phyloP scores from a whole-genome alignment of 2,113 vertebrate species.

The Vidua chalybeata region DNA sequence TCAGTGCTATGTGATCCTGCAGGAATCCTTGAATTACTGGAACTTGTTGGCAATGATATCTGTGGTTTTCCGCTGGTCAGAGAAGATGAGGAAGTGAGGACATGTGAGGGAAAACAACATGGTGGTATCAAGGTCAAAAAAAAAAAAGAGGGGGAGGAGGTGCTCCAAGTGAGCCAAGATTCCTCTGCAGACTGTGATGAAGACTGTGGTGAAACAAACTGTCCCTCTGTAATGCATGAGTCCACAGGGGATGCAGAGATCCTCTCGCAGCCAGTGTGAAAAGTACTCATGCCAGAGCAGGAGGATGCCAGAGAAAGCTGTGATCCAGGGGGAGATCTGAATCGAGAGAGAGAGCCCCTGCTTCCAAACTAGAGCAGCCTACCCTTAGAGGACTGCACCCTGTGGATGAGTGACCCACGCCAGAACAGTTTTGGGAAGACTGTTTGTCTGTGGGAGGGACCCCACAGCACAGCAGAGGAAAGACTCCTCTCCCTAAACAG shows the following conservation, averaged over 20 bases:
- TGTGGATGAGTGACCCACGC: accelerated
- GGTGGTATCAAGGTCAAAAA: accelerated
- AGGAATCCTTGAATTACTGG: neutral
- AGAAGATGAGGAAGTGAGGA: neutral
- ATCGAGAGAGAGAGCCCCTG: neutral
- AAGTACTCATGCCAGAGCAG: neutral
- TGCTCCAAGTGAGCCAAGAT: accelerated
- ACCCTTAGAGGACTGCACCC: neutral
- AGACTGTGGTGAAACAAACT: neutral
- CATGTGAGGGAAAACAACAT: neutral
- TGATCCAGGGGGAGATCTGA: neutral
- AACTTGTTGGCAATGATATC: neutral
- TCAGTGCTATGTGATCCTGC: accelerated
- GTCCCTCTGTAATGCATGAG: neutral
- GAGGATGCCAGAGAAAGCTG: neutral
- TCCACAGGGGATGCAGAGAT: neutral
- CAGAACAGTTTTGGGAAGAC: neutral
- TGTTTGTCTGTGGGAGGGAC: neutral
- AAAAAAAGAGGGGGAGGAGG: neutral
- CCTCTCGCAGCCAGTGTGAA: accelerated
- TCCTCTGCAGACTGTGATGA: neutral
- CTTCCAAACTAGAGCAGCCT: neutral
- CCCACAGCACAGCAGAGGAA: neutral
- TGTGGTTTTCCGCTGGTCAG: neutral
- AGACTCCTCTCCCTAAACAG: neutral